Base-by-base conservation (phyloP, 2,797 vertebrate genomes). In the Botia kubotai region DNA sequence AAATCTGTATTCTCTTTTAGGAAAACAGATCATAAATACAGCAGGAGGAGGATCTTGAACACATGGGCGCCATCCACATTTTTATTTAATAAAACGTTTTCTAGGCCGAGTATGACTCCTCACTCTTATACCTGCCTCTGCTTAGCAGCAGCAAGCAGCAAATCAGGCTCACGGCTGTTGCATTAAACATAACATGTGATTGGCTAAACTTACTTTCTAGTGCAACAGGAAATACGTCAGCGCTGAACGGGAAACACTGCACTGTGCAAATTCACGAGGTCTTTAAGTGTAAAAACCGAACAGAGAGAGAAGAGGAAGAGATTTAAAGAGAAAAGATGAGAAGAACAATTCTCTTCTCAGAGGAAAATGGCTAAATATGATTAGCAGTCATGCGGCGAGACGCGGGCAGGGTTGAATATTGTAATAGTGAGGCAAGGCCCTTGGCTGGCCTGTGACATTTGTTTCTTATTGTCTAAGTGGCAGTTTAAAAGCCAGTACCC, bases 381-480 rank as follows among this genome's bases (percentile, higher is more conserved):
- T 92, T 94, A 94, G 94, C 90, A 86, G 87, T 90, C 87, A 80
- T 91, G 85, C 85, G 88, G 85, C 75, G 87, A 87, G 87, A 78
- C 90, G 84, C 85, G 86, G 90, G 88, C 88, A 89, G 83, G 85
- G 75, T 43, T 50, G 50, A 62, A 72, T 65, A 82, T 33, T 72
- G 60, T 52, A 53, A 39, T 26, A 53, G 62, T 69, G 39, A 82
- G 88, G 90, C 87, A 75, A 93, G 91, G 92, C 93, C 92, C 93
- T 94, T 93, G 94, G 93, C 93, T 90, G 92, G 94, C 94, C 94
- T 94, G 93, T 94, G 94, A 92, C 91, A 94, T 95, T 97, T 96
- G 94, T 96, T 96, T 95, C 95, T 96, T 95, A 96, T 97, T 97
- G 96, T 96, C 94, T 94, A 94, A 92, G 93, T 94, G 93, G 93